These are phyloP conservation scores for Prinia subflava DNA, from an alignment of 2,113 vertebrate species.

Conservation along the genomic window DNA sequence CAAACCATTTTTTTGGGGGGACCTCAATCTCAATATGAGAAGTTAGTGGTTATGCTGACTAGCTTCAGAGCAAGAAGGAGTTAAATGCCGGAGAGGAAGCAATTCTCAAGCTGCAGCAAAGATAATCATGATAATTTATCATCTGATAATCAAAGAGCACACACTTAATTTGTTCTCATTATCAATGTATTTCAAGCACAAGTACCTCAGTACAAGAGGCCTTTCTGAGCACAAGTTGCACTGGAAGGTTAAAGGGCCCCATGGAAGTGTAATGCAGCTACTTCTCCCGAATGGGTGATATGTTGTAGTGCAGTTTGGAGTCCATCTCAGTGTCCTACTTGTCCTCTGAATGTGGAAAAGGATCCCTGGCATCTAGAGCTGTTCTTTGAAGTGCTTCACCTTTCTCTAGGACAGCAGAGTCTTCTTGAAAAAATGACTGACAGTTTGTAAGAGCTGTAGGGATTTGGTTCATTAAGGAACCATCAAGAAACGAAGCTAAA, in stretches of 20 bases:
- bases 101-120: conserved; percentile 50
- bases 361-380: not conserved
- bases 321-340: not conserved
- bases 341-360: not conserved
- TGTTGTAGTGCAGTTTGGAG: not conserved
- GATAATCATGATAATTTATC: conserved; percentile 66
- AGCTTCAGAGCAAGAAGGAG: conserved; percentile 30
- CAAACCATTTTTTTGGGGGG: not conserved
- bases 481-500: conserved; percentile 2
- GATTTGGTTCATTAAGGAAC: conserved; percentile 8
- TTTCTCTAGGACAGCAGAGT: not conserved
- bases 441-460: not conserved
- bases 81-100: conserved; percentile 57
- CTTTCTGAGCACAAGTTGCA: not conserved
- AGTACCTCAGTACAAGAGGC: conserved; percentile 24
- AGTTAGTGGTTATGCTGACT: not conserved
- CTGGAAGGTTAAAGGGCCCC: not conserved
- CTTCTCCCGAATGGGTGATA: not conserved
- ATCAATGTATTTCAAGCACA: conserved; percentile 64
- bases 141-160: conserved; percentile 65
- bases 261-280: not conserved
- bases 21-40: not conserved
- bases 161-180: conserved; percentile 66
- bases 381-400: not conserved
- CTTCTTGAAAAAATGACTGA: conserved; percentile 35